Conservation (phyloP, 2,888 invertebrate genomes). For the Epirrhoe alternata region DNA sequence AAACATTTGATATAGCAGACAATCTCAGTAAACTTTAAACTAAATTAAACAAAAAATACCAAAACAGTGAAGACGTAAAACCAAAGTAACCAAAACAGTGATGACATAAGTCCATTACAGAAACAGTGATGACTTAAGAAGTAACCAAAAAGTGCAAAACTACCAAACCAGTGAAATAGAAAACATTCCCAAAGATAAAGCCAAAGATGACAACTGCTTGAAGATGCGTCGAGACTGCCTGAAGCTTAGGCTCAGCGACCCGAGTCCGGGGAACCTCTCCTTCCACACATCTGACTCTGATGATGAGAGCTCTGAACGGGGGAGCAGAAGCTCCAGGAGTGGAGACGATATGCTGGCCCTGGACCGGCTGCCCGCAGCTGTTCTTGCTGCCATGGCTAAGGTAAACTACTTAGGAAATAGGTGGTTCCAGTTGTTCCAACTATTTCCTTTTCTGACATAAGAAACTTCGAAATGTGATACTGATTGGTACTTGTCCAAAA, state of each 20-base stretch:
- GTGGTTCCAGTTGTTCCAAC: too few relatives aligned
- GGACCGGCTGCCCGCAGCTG: constrained; percentile 60
- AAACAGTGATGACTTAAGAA: background rate
- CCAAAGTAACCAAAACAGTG: background rate
- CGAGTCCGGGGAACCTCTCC: constrained; percentile 67
- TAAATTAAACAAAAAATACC: too few relatives aligned
- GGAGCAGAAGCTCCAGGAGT: constrained; percentile 59
- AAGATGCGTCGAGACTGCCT: constrained; percentile 79
- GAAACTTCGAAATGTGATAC: too few relatives aligned
- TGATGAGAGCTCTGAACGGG: constrained; percentile 70
- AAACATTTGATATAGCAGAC: background rate
- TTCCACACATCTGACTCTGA: constrained; percentile 78
- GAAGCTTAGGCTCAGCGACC: constrained; percentile 78
- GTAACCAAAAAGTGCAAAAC: background rate
- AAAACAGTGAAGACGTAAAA: background rate
- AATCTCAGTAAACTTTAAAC: background rate
- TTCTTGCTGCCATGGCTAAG: constrained; percentile 60
- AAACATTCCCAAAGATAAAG: constrained; percentile 30
- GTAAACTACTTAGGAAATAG: constrained; percentile 47
- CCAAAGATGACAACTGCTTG: constrained; percentile 22
- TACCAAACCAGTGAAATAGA: constrained; percentile 43
- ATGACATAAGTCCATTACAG: too few relatives aligned
- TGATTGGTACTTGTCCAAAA: too few relatives aligned
- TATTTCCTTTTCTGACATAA: too few relatives aligned
- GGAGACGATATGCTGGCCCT: constrained; percentile 51